Base-by-base conservation (phyloP, 2,113 vertebrate species). In the Nothobranchius kuhntae region DNA sequence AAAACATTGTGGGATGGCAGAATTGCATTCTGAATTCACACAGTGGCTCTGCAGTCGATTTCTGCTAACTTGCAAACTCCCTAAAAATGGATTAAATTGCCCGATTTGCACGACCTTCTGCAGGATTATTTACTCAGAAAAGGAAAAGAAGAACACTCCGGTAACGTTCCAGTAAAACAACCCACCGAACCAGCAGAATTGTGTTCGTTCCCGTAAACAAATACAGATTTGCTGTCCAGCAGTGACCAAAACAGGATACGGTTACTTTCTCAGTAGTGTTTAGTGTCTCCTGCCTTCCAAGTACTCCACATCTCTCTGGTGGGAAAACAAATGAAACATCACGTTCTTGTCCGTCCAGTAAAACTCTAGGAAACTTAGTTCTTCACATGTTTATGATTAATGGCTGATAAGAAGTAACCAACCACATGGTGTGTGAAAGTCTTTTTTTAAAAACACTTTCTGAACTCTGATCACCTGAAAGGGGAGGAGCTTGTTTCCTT, bases 231-330 rank as follows among this genome's bases (percentile, higher is more conserved):
- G 35, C 7, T 57, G 69, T 44, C 61, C 48, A 63, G 78, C 76
- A 60, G 4, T 30, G 56, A 14, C 52, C 62, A 50, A 42, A 14
- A 65, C 65, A 73, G 81, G 78, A 80, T 87, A 80, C 4, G 7
- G 75, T 88, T 85, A 73, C 83, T 78, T 86, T 87, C 82, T 75
- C 12, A 58, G 83, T 70, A 86, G 73, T 46, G 14, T 75, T 70
- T 13, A n/a, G 40, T 66, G 69, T 65, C 55, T 76, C 35, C 56
- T 58, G n/a, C 65, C 81, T 88, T 85, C 85, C 66, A 65, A 81
- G 82, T 21, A 70, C 58, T 53, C 15, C 26, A 13, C 36, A 48
- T 73, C 47, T 71, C 38, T 12, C 42, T 78, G 50, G 46, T 26
- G 21, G 17, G 2, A 36, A 44, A 55, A 68, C 0, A 68, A 64